Base-by-base conservation (phyloP, 2,888 invertebrate species). In the Agonopterix subpropinquella region DNA sequence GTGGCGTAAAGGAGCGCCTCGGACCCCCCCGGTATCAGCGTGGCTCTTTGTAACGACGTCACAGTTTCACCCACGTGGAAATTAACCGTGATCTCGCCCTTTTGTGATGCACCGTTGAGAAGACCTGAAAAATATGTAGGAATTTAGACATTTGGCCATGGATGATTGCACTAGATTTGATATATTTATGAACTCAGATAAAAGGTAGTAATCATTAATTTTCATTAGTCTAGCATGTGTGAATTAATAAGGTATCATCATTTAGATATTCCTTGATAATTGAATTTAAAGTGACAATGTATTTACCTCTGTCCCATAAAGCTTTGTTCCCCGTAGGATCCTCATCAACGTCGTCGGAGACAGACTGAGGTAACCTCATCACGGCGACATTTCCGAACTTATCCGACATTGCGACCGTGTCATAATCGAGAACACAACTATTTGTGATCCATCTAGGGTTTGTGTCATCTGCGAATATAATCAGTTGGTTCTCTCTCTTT, bases 281-380 rank as follows among this genome's bases (percentile, higher is more conserved):
- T 10, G 44, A 41, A 11, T n/a, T 11, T 28, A 1, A 44, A n/a
- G 4, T 9, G 9, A 45, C 11, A 36, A 46, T 18, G 8, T 43
- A 50, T 53, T 73, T 67, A 84, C 91, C 94, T 74, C 95, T 91
- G 73, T 96, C 96, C 99, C 99, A 99, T 0, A 99, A 88, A 0
- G 98, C 97, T 78, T 98, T 98, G 70, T 98, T 98, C 43, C 99
- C 99, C 0, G 99, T 99, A 0, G 99, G 99, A 85, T 99, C 99
- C 82, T 99, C 99, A 76, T 99, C 99, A 0, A 99, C 98, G 73
- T 99, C 99, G 80, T 99, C 99, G 28, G 95, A 95, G 1, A 98
- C 95, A 51, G 96, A 96, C 48, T 94, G 92, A 0, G 99, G 97
- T 49, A 98, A 77, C 43, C 98, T 91, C 67, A 98, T 94, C 50